Base-by-base conservation (phyloP, 2,888 invertebrate genomes). In the Melolontha melolontha region DNA sequence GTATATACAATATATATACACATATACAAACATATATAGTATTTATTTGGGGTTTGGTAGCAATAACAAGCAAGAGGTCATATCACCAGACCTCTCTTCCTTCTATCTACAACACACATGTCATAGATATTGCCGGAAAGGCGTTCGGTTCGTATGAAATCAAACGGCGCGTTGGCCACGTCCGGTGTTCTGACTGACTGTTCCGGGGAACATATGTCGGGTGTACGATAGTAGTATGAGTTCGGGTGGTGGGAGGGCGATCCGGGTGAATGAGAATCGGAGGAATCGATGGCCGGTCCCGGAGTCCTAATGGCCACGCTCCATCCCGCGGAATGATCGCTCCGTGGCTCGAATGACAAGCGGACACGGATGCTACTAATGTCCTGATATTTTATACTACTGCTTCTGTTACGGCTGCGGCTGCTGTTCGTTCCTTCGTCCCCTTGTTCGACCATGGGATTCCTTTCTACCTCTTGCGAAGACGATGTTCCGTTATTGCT, bases 301-400 rank as follows among this genome's bases (percentile, higher is more conserved):
- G 73, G 74, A 70, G 62, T 70, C 76, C 78, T 82, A 82, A 81
- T 80, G 80, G 80, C 80, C 81, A 78, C 71, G 76, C 77, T 77
- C 77, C 75, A 74, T 78, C 76, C 77, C 77, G 74, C 79, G 76
- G 75, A 79, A 78, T 78, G 80, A 80, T 80, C 80, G 78, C 75
- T 80, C 71, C 82, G 81, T 81, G 82, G 79, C 72, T 69, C 69
- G 82, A 80, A 82, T 81, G 78, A 80, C 79, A 80, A 80, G 77
- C 75, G 76, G 75, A 70, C 77, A 74, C 78, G 77, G 79, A 78
- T 80, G 80, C 75, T 76, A 73, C 77, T 81, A 80, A 81, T 81
- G 78, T 78, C 74, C 69, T 54, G 66, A 66, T 66, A 66, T 66
- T 66, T 66, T 66, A 66, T 66, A 66, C 55, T 17, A 44, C 42